These are phyloP conservation scores for Oreochromis mossambicus DNA, from an alignment of 2,797 vertebrate genomes.

Conservation along the genomic window DNA sequence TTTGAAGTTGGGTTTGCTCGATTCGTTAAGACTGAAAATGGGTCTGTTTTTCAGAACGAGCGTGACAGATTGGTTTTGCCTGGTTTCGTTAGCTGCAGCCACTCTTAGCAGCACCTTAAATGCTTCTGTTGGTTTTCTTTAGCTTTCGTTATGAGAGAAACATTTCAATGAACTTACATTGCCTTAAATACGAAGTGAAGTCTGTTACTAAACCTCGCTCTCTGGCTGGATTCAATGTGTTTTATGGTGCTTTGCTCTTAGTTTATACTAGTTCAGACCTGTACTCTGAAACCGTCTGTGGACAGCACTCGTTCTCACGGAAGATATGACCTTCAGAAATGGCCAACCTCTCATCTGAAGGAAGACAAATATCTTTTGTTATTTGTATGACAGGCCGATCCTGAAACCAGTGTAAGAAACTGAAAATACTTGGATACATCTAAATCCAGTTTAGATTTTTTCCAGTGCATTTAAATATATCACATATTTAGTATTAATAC, in stretches of 20 bases:
- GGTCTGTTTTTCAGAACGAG: not conserved
- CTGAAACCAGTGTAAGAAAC: not conserved
- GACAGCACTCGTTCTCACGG: not conserved
- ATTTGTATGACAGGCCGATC: not conserved
- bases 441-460: not conserved
- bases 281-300: slow-evolving; percentile 36
- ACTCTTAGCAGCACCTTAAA: not conserved
- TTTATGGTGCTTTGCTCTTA: slow-evolving; percentile 60
- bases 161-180: slow-evolving; percentile 56
- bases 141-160: slow-evolving; percentile 21
- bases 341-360: not conserved
- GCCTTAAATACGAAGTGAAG: slow-evolving; percentile 73
- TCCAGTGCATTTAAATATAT: not conserved
- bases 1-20: not conserved
- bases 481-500: not conserved
- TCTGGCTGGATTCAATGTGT: slow-evolving; percentile 36
- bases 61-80: not conserved
- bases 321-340: not conserved
- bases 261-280: slow-evolving; percentile 29
- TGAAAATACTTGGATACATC: not conserved
- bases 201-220: slow-evolving; percentile 55
- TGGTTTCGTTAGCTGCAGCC: not conserved
- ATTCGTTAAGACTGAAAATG: not conserved
- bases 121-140: not conserved
- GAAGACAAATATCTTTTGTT: not conserved